Percentiles rank a stretch among this genome's conserved stretches.
Conservation (phyloP, 2,113 vertebrate species). For the Heterocephalus glaber region DNA sequence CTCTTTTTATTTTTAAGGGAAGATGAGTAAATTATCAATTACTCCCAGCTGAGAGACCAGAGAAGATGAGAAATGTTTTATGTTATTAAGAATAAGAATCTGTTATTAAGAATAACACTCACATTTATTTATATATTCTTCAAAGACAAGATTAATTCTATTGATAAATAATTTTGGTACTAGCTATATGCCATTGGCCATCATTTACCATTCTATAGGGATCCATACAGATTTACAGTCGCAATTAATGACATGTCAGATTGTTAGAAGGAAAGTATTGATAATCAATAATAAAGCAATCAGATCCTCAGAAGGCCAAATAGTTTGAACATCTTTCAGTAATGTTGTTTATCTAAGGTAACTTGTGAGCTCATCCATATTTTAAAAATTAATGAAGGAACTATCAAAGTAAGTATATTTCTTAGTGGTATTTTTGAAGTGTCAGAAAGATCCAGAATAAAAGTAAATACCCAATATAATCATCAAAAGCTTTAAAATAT, state of each 20-base stretch:
- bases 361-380: slow-evolving; percentile 51
- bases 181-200: slow-evolving; percentile 77
- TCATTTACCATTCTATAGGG: slow-evolving; percentile 81
- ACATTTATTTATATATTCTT: slow-evolving; percentile 67
- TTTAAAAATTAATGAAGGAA: slow-evolving; percentile 67
- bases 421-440: neutral
- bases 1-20: slow-evolving; percentile 4
- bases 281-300: slow-evolving; percentile 86
- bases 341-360: slow-evolving; percentile 80
- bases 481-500: neutral
- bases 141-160: slow-evolving; percentile 82
- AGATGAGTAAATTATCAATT: slow-evolving; percentile 1
- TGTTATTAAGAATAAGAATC: slow-evolving; percentile 1
- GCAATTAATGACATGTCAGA: slow-evolving; percentile 84
- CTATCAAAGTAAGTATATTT: slow-evolving; percentile 32
- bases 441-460: neutral
- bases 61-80: neutral
- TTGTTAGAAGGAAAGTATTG: slow-evolving; percentile 83
- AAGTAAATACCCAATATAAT: neutral
- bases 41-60: neutral
- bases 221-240: slow-evolving; percentile 81
- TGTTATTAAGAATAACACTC: neutral
- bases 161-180: slow-evolving; percentile 83
- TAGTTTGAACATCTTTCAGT: slow-evolving; percentile 83
- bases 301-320: slow-evolving; percentile 79